Percentiles rank a stretch among this genome's conserved stretches.
These are phyloP conservation scores for Nannospalax galili DNA, from an alignment of 2,113 vertebrate genomes.

Conservation along the genomic window DNA sequence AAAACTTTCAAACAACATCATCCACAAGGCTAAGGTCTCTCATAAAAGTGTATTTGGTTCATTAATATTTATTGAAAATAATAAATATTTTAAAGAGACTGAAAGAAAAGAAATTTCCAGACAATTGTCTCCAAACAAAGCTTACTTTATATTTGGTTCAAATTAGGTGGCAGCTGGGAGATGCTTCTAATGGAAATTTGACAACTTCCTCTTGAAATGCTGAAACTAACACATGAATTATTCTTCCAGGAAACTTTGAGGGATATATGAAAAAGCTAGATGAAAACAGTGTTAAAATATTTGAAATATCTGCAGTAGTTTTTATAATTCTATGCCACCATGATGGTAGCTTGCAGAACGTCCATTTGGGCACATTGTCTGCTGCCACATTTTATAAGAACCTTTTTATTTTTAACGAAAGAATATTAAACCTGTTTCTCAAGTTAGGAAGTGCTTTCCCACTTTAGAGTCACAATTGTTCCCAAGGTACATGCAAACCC, in stretches of 20 bases:
- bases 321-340: slow-evolving; percentile 35
- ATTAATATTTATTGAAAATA: slow-evolving; percentile 59
- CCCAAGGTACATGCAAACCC: neutral
- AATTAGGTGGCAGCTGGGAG: slow-evolving; percentile 44
- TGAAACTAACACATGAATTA: slow-evolving; percentile 49
- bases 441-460: slow-evolving; percentile 17
- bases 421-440: slow-evolving; percentile 69
- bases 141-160: slow-evolving; percentile 60
- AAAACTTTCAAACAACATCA: slow-evolving; percentile 26
- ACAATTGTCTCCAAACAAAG: slow-evolving; percentile 24
- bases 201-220: slow-evolving; percentile 31
- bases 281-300: slow-evolving; percentile 6
- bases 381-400: slow-evolving; percentile 18
- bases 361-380: neutral
- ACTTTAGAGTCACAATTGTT: slow-evolving; percentile 19
- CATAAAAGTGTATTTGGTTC: slow-evolving; percentile 30
- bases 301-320: neutral
- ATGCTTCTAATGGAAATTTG: slow-evolving; percentile 51
- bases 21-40: slow-evolving; percentile 37
- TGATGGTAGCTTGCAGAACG: slow-evolving; percentile 29
- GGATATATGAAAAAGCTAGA: neutral
- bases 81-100: slow-evolving; percentile 69
- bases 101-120: slow-evolving; percentile 43
- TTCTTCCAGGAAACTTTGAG: slow-evolving; percentile 25
- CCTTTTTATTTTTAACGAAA: slow-evolving; percentile 9